Conservation (phyloP, 37 sponge, comb jelly and placozoan genomes). For the Ianthella basta region DNA sequence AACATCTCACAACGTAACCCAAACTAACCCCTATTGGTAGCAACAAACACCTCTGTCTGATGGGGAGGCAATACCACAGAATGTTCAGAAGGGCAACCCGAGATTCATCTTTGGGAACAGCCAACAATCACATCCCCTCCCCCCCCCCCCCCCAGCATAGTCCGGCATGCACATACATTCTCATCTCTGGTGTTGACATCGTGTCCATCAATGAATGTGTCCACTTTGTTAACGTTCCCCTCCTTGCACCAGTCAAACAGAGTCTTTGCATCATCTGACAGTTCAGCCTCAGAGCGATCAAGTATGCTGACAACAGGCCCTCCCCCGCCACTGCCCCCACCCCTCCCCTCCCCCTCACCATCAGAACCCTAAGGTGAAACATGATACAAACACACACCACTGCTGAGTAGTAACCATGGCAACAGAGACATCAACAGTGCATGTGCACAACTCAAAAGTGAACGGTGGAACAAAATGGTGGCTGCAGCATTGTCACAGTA, state of each 20-base stretch:
- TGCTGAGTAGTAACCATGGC: neutral
- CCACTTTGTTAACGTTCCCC: conserved; percentile 39
- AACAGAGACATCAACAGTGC: neutral
- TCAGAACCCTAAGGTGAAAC: no score
- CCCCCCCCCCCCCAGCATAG: no score
- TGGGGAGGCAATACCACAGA: no score
- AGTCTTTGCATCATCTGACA: conserved; percentile 70
- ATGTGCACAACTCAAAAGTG: neutral
- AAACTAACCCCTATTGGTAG: no score
- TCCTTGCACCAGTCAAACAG: conserved; percentile 91
- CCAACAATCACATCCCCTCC: no score
- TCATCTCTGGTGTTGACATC: conserved; percentile 51
- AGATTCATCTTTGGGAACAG: no score
- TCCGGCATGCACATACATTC: no score
- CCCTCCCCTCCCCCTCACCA: neutral
- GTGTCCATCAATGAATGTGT: conserved; percentile 23
- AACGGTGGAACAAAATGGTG: no score
- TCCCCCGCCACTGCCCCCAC: conserved; percentile 39
- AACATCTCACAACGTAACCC: neutral
- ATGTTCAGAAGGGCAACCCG: no score
- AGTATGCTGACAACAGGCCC: conserved; percentile 68
- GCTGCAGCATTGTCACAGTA: neutral
- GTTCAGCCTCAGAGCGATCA: conserved; percentile 6
- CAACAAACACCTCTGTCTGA: no score
- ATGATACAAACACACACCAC: neutral